Evolutionary conservation across 2,797 vertebrate genomes (phyloP), one percentile per base, ranked within the genome.

Genomic region (Cyclura pinguis): DNA sequence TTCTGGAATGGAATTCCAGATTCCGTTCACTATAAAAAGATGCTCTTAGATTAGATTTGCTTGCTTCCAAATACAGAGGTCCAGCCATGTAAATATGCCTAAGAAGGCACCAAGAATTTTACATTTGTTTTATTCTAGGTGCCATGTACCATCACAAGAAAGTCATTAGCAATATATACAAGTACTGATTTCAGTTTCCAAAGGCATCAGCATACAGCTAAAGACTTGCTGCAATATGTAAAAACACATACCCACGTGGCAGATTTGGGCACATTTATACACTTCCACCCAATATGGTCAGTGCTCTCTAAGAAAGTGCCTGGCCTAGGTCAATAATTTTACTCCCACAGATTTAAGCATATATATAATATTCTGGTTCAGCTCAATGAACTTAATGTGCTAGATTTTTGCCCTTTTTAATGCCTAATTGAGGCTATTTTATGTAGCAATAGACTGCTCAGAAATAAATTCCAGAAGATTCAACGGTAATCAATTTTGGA

Each of bases 261-360:
- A 38, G 59, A 77, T 77, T 50, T 90, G n/a, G 50, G 50, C 32
- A 55, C 72, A 82, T 86, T 38, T 80, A 52, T 52, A 90, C 27
- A 32, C 47, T 62, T 10, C 76, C 69, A 64, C n/a, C 50, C 29
- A 80, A 77, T 52, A 83, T 87, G 72, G 57, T 32, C 42, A 69
- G 32, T 24, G 27, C n/a, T 82, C 35, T 87, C n/a, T 77, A 73
- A n/a, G 57, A 42, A n/a, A 29, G 42, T n/a, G n/a, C 72, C 76
- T 69, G 50, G 80, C 8, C 27, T 80, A 81, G 81, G 52, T 24
- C 81, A 86, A 80, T 77, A 35, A 74, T 81, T 82, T 76, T 74
- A 52, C 52, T 27, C 55, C 55, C 32, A 59, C 35, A 90, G 29
- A n/a, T 59, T 74, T n/a, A 86, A 62, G 52, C 20, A 50, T 87